These are phyloP conservation scores for Chaunax sp. DNA, from an alignment of 2,797 vertebrate species.

Conservation along the genomic window DNA sequence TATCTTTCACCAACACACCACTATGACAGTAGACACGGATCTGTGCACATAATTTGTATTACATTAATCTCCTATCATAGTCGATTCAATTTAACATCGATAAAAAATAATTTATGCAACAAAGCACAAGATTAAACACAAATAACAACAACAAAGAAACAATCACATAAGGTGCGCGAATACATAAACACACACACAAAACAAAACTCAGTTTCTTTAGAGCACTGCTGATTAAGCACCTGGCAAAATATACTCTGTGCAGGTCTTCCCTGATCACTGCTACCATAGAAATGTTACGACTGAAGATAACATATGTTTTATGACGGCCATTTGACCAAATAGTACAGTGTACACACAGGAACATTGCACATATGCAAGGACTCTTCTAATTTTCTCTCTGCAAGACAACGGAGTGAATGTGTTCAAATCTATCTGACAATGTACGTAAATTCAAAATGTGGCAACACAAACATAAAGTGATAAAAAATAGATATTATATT, in stretches of 20 bases:
- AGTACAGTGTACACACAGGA: slow-evolving; percentile 60
- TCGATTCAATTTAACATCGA: slow-evolving; percentile 37
- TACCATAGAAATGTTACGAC: slow-evolving; percentile 68
- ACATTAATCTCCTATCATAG: slow-evolving; percentile 28
- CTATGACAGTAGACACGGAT: slow-evolving; percentile 34
- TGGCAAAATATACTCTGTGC: slow-evolving; percentile 49
- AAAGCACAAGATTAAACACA: slow-evolving; percentile 53
- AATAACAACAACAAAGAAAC: slow-evolving; percentile 32
- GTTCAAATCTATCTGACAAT: slow-evolving; percentile 47
- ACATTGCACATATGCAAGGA: slow-evolving; percentile 71
- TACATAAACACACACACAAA: slow-evolving; percentile 7
- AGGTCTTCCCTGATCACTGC: slow-evolving; percentile 76
- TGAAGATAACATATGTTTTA: slow-evolving; percentile 61
- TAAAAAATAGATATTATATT: slow-evolving; percentile 78
- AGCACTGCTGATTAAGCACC: slow-evolving; percentile 55
- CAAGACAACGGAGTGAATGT: slow-evolving; percentile 54
- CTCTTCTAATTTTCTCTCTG: slow-evolving; percentile 57
- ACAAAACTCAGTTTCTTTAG: slow-evolving; percentile 36
- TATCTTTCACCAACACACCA: slow-evolving; percentile 35
- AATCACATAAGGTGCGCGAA: slow-evolving; percentile 28
- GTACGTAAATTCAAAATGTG: slow-evolving; percentile 41
- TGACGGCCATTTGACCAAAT: slow-evolving; percentile 65
- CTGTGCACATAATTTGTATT: slow-evolving; percentile 34
- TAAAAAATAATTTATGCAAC: slow-evolving; percentile 39
- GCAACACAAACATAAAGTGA: slow-evolving; percentile 57